Percentiles rank a stretch among this genome's conserved stretches.
phyloP scores from a whole-genome alignment of 1,140 invertebrate species.

The Diachasma alloeum region DNA sequence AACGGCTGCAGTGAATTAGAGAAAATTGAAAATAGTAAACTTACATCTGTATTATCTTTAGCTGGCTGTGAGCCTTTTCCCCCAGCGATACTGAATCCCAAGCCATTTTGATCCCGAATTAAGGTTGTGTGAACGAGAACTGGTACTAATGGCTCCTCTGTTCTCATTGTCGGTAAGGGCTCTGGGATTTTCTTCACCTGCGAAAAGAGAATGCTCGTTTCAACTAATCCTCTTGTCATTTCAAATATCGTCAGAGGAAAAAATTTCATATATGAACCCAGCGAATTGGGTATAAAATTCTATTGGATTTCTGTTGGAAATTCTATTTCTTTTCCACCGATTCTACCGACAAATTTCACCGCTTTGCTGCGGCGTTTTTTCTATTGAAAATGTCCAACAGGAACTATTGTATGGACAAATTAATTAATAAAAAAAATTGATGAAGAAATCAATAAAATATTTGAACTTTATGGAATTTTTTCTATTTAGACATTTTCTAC shows the following conservation, averaged over 20 bases:
- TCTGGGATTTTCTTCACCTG: constrained; percentile 61
- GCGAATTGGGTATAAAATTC: no score
- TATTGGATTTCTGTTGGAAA: no score
- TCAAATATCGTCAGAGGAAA: not conserved
- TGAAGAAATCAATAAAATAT: not conserved
- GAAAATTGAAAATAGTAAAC: constrained; percentile 28
- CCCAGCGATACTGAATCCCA: constrained; percentile 95
- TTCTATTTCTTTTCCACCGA: no score
- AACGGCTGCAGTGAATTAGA: no score
- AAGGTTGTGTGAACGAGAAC: constrained; percentile 82
- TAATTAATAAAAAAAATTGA: no score
- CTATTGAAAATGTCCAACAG: no score
- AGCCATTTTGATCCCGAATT: constrained; percentile 86
- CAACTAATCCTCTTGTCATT: not conserved
- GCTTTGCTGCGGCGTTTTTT: no score
- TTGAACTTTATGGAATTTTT: not conserved
- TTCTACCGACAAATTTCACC: no score
- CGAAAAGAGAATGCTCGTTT: constrained; percentile 15
- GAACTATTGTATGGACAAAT: no score
- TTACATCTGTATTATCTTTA: constrained; percentile 72
- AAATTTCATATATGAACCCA: no score
- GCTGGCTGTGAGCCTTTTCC: constrained; percentile 90
- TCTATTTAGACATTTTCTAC: no score
- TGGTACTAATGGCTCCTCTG: constrained; percentile 53
- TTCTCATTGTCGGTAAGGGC: constrained; percentile 47